Base-by-base conservation (phyloP, 2,113 vertebrate genomes). In the Scomber japonicus region DNA sequence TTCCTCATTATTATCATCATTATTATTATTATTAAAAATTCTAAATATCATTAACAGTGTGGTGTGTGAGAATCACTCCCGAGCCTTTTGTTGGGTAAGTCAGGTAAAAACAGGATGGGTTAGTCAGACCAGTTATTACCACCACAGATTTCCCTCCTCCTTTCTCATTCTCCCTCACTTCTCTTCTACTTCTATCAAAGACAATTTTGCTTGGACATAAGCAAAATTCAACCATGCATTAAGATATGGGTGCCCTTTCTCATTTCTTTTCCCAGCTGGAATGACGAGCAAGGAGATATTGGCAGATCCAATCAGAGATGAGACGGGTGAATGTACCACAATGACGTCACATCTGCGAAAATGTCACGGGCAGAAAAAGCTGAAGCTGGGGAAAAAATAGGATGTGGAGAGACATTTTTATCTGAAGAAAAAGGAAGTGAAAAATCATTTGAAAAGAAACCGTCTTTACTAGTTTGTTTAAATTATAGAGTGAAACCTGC, bases 361-460 rank as follows among this genome's bases (percentile, higher is more conserved):
- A 48, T 16, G 62, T 15, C 2, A 24, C 5, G 5, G 30, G 21
- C 21, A 54, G 19, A 54, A 76, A 66, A 27, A 59, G 24, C 24
- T 30, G 54, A 40, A 4, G 10, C 1, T 19, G 45, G 27, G 19
- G 31, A 7, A 35, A 35, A 40, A 31, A 50, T 14, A 3, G 3
- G 19, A 0, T 0, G 8, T 31, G 50, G 54, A 27, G n/a, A 13
- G 3, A 60, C 5, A 0, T 48, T n/a, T 12, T 21, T 45, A 50
- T 27, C 11, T 45, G 8, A 30, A 10, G 21, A 84, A 71, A 65
- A 44, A 50, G 30, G 71, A 85, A 63, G 50, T 35, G 35, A 82
- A 12, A 3, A 21, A 13, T 12, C 5, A 30, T 35, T 35, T 35
- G 31, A 35, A 35, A 35, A 35, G 31, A 35, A 35, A 35, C 31